Evolutionary conservation across 2,888 invertebrate species (phyloP).

Genomic region (Stenolophus ochropezus): DNA sequence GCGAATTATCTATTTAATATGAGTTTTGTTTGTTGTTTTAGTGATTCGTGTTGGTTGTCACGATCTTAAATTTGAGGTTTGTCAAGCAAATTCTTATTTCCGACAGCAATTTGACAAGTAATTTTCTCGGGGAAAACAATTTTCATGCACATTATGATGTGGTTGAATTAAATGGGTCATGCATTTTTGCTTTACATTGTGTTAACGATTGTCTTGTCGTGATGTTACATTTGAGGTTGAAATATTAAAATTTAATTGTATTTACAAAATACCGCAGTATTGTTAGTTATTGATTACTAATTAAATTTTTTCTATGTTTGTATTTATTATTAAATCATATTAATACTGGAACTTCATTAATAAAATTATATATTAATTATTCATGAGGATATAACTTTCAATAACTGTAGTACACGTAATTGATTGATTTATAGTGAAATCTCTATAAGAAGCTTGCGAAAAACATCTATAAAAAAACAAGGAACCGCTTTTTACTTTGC

Average conservation of each 20-base stretch:
- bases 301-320: no score
- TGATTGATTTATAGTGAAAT: slow-evolving; percentile 15
- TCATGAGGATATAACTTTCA: slow-evolving; percentile 6
- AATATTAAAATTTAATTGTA: not conserved
- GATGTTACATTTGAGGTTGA: not conserved
- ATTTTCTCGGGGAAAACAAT: slow-evolving; percentile 52
- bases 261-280: not conserved
- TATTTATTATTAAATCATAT: no score
- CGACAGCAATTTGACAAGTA: slow-evolving; percentile 40
- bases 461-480: not conserved
- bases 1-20: not conserved
- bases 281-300: not conserved
- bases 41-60: slow-evolving; percentile 29
- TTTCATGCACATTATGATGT: slow-evolving; percentile 42
- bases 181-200: slow-evolving; percentile 9
- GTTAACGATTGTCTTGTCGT: slow-evolving; percentile 23
- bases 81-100: slow-evolving; percentile 34
- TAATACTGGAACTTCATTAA: no score
- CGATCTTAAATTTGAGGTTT: slow-evolving; percentile 39
- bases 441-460: not conserved
- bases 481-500: slow-evolving; percentile 5
- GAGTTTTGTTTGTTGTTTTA: not conserved
- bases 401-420: not conserved
- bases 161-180: slow-evolving; percentile 45
- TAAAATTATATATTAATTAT: slow-evolving; percentile 1